These are phyloP conservation scores for Helicoverpa armigera DNA, from an alignment of 1,140 invertebrate species.

Conservation along the genomic window DNA sequence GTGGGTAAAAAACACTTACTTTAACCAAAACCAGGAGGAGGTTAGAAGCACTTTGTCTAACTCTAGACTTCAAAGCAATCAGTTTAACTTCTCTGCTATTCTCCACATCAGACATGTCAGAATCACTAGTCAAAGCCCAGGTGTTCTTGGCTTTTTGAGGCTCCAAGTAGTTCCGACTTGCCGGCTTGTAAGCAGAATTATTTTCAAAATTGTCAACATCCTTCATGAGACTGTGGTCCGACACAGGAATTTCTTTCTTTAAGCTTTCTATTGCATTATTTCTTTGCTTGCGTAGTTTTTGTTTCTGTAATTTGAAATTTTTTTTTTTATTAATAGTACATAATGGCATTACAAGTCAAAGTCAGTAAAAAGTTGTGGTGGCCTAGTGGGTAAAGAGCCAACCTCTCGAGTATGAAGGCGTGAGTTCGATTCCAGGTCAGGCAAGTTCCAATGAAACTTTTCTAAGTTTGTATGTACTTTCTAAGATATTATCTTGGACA, in stretches of 20 bases:
- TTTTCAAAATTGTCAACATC: constrained; percentile 80
- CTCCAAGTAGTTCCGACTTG: constrained; percentile 74
- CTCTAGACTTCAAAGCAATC: constrained; percentile 78
- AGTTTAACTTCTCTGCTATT: constrained; percentile 78
- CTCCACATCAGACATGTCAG: constrained; percentile 84
- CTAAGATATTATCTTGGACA: no score
- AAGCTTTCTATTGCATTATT: constrained; percentile 81
- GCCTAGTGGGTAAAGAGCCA: no score
- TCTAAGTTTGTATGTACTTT: no score
- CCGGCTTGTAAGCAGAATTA: constrained; percentile 75
- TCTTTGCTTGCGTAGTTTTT: constrained; percentile 80
- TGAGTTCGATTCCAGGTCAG: no score
- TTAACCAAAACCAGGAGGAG: constrained; percentile 81
- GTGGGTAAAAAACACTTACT: no score
- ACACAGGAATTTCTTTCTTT: constrained; percentile 81
- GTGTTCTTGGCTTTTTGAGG: constrained; percentile 64
- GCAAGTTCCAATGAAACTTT: no score
- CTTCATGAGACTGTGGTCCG: constrained; percentile 78
- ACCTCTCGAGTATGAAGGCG: no score
- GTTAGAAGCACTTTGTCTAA: constrained; percentile 83
- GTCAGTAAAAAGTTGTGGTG: no score
- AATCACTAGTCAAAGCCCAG: constrained; percentile 82
- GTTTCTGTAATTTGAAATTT: constrained; percentile 73
- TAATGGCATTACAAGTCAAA: no score
- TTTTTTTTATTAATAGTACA: no score